A percentile compares a stretch with the other conserved stretches of the same genome.
Conservation (phyloP, 2,797 vertebrate species). For the Squalus acanthias region DNA sequence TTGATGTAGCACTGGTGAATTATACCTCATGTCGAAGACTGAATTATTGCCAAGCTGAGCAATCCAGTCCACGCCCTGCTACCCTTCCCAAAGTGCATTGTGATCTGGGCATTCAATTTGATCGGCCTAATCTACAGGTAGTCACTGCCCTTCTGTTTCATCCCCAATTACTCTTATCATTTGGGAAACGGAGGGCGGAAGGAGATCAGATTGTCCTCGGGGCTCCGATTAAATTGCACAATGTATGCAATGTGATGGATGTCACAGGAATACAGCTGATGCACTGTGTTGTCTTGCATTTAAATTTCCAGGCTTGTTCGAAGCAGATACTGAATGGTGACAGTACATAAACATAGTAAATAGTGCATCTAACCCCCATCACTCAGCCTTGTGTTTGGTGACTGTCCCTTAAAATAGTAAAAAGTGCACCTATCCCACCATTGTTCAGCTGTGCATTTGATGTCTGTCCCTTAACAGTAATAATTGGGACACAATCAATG, state of each 20-base stretch:
- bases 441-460: background rate
- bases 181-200: background rate
- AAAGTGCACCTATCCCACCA: background rate
- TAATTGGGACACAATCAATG: background rate
- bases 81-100: background rate
- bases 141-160: slow-evolving; percentile 21
- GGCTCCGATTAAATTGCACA: background rate
- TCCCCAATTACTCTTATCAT: slow-evolving; percentile 24
- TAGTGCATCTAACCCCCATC: background rate
- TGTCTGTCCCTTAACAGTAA: background rate
- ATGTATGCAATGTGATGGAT: background rate
- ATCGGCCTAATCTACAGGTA: background rate
- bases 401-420: background rate
- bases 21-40: background rate
- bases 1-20: background rate
- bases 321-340: background rate
- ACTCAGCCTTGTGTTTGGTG: background rate
- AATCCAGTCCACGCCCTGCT: background rate
- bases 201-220: background rate
- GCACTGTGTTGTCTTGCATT: background rate
- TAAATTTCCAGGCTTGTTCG: background rate
- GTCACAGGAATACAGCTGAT: background rate
- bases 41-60: background rate
- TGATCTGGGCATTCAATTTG: background rate
- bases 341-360: background rate